Evolutionary conservation across 2,113 vertebrate genomes (phyloP).

Genomic region (Chaenogobius annularis): DNA sequence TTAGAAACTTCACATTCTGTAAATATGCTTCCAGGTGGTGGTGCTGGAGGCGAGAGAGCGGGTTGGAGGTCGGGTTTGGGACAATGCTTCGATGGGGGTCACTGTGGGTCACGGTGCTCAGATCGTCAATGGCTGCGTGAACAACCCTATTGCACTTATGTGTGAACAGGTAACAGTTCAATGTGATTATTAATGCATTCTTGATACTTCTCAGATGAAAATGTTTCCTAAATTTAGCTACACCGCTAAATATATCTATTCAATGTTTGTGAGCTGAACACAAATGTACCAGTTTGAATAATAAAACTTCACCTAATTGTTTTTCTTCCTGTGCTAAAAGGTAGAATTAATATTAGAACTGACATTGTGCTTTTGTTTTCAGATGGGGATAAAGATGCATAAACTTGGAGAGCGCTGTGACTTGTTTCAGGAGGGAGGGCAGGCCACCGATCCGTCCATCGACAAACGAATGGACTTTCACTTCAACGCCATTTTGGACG

Average conservation of each 20-base stretch:
- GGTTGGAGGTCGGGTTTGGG: slow-evolving; percentile 94
- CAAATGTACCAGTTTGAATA: too few species aligned
- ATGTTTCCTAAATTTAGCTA: too few species aligned
- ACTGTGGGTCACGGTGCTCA: slow-evolving; percentile 92
- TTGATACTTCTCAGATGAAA: not conserved
- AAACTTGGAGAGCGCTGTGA: slow-evolving; percentile 93
- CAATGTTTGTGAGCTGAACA: too few species aligned
- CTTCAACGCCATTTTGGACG: slow-evolving; percentile 97
- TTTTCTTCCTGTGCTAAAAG: not conserved
- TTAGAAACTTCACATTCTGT: not conserved
- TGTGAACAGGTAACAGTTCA: slow-evolving; percentile 89
- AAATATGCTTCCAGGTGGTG: slow-evolving; percentile 77
- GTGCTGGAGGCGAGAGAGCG: slow-evolving; percentile 92
- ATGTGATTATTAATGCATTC: not conserved
- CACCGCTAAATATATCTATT: too few species aligned
- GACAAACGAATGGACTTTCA: slow-evolving; percentile 99
- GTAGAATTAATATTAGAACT: not conserved
- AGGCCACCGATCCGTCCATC: slow-evolving; percentile 87
- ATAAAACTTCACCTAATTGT: not conserved
- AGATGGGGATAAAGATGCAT: slow-evolving; percentile 95
- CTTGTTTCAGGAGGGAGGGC: slow-evolving; percentile 94
- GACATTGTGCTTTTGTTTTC: slow-evolving; percentile 34
- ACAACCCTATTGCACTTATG: slow-evolving; percentile 97
- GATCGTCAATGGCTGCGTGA: slow-evolving; percentile 95
- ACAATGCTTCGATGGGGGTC: slow-evolving; percentile 86